A percentile compares a stretch with the other conserved stretches of the same genome.
Conservation (phyloP, 2,888 invertebrate species). For the Aelia acuminata region DNA sequence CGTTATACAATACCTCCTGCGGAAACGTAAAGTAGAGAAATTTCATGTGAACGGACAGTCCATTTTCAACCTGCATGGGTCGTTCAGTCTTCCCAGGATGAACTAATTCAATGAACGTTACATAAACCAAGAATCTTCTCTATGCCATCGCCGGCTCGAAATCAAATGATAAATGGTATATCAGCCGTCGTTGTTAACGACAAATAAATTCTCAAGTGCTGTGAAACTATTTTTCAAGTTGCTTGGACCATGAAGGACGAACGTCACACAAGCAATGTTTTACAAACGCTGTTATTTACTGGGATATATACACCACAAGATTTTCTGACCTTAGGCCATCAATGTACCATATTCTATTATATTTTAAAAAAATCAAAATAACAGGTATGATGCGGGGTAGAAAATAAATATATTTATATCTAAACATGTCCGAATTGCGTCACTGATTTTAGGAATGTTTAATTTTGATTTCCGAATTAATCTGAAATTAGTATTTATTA, state of each 20-base stretch:
- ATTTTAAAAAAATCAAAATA: background rate
- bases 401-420: too few relatives aligned
- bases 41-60: conserved; percentile 16
- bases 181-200: background rate
- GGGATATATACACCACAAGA: background rate
- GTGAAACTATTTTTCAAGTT: background rate
- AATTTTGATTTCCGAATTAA: background rate
- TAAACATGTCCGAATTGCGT: too few relatives aligned
- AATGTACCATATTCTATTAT: too few relatives aligned
- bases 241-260: background rate
- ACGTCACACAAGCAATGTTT: background rate
- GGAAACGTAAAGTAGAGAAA: background rate
- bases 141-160: background rate
- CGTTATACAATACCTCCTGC: background rate
- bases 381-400: too few relatives aligned
- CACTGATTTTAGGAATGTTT: background rate
- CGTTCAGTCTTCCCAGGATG: background rate
- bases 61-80: background rate
- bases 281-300: background rate
- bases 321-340: background rate
- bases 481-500: background rate
- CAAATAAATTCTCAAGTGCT: background rate
- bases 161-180: background rate
- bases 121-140: background rate
- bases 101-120: conserved; percentile 15